These are phyloP conservation scores for Pangasius krempfi DNA, from an alignment of 2,797 vertebrate species.

Conservation along the genomic window DNA sequence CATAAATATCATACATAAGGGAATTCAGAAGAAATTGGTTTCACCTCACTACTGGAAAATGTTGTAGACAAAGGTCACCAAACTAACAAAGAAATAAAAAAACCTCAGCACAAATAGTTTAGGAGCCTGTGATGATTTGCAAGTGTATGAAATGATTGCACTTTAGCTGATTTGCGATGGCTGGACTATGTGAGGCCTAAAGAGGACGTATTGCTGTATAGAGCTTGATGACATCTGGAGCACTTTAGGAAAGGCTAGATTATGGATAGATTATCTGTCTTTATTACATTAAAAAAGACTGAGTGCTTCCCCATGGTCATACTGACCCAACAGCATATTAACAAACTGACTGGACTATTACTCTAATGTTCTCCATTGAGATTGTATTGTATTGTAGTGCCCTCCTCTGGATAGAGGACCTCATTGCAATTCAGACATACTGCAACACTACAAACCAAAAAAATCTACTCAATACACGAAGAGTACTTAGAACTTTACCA, in stretches of 20 bases:
- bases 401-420: conserved; percentile 52
- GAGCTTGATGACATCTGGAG: neutral
- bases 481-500: neutral
- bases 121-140: neutral
- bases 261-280: neutral
- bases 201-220: neutral
- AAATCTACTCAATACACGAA: neutral
- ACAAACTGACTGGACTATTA: conserved; percentile 38
- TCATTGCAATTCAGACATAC: neutral
- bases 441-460: neutral
- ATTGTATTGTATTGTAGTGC: conserved; percentile 48
- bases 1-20: neutral
- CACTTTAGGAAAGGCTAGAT: neutral
- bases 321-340: neutral
- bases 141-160: neutral
- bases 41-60: neutral
- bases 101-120: neutral
- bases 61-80: neutral
- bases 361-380: conserved; percentile 31
- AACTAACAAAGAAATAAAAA: neutral
- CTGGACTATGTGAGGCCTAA: neutral
- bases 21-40: neutral
- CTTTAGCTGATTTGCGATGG: neutral
- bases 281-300: conserved; percentile 21
- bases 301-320: conserved; percentile 28